A percentile compares a stretch with the other conserved stretches of the same genome.
These are phyloP conservation scores for Diplodus sargus DNA, from an alignment of 2,797 vertebrate genomes.

Conservation along the genomic window DNA sequence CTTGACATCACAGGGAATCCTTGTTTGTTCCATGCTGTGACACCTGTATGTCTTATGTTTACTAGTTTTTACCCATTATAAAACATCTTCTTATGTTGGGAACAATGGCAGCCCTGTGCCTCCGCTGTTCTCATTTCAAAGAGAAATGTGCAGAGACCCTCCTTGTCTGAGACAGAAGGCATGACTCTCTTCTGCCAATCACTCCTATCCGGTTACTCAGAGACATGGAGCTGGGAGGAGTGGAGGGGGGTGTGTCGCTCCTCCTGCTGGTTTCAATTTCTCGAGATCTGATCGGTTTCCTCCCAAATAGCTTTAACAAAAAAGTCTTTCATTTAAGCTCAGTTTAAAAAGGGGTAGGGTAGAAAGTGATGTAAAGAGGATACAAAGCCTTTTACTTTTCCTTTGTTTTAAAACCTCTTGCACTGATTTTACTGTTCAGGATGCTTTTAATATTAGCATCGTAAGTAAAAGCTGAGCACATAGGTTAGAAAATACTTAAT, in stretches of 20 bases:
- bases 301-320: slow-evolving; percentile 14
- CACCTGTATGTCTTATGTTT: slow-evolving; percentile 28
- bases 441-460: background rate
- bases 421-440: background rate
- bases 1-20: background rate
- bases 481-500: background rate
- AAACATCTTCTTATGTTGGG: slow-evolving; percentile 37
- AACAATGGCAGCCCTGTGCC: slow-evolving; percentile 57
- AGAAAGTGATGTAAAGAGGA: background rate
- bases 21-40: slow-evolving; percentile 19
- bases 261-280: slow-evolving; percentile 31
- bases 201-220: slow-evolving; percentile 51
- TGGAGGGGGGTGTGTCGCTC: slow-evolving; percentile 7
- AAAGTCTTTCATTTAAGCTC: background rate
- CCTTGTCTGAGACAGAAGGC: slow-evolving; percentile 34
- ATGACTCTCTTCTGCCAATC: slow-evolving; percentile 39
- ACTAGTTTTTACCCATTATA: slow-evolving; percentile 17
- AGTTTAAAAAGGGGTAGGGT: background rate
- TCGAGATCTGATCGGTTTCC: slow-evolving; percentile 27
- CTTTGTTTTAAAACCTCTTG: slow-evolving; percentile 4
- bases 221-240: slow-evolving; percentile 12
- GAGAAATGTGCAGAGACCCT: slow-evolving; percentile 40
- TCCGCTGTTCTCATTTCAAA: slow-evolving; percentile 43
- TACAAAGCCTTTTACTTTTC: background rate
- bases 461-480: background rate